Conservation (phyloP, 2,113 vertebrate genomes). For the mouse (Mus musculus) region GRCm39 chr8:64648501-64649000, state of each 20-base stretch:
- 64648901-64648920: background rate
- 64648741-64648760: background rate
- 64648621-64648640: background rate
- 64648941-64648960: background rate
- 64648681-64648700: background rate
- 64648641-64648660: background rate
- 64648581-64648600: background rate
- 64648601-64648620: background rate
- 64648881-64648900: background rate
- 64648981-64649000: background rate
- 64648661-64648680: background rate
- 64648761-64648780: background rate
- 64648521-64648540: background rate
- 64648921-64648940: background rate
- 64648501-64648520: background rate
- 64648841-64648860: background rate
- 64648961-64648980: background rate
- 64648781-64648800: background rate
- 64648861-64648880: too few species aligned
- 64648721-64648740: background rate
- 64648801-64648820: background rate
- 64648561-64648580: background rate
- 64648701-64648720: background rate
- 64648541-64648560: background rate
- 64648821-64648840: background rate